These are phyloP conservation scores for Rhizoglyphus robini DNA, from an alignment of 1,140 invertebrate species.

Conservation along the genomic window DNA sequence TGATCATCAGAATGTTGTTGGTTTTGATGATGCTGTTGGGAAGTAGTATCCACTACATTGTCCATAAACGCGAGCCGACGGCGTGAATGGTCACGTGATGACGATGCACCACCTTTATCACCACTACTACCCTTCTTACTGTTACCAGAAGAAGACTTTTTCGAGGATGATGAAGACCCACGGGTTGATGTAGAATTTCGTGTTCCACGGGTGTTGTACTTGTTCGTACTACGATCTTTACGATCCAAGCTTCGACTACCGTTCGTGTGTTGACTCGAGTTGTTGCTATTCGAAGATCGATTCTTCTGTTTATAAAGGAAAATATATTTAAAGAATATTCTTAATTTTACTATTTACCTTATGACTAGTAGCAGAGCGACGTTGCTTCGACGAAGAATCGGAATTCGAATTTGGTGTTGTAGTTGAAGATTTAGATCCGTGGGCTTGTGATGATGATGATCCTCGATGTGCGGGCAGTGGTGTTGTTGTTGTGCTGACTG, in stretches of 20 bases:
- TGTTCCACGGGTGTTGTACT: constrained; percentile 64
- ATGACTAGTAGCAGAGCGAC: too few species aligned
- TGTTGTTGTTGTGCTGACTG: too few species aligned
- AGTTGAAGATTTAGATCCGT: too few species aligned
- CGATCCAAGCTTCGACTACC: constrained; percentile 46
- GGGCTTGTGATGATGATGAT: too few species aligned
- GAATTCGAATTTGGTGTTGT: too few species aligned
- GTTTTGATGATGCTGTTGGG: neutral
- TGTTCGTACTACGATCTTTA: constrained; percentile 55
- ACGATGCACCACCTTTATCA: constrained; percentile 48
- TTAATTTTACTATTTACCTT: too few species aligned
- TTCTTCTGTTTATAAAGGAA: too few species aligned
- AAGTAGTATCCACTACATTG: neutral
- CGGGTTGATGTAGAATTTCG: constrained; percentile 51
- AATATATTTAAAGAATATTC: too few species aligned
- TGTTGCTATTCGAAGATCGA: too few species aligned
- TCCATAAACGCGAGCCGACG: neutral
- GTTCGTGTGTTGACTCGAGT: constrained; percentile 32
- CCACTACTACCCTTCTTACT: constrained; percentile 81
- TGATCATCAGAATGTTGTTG: neutral
- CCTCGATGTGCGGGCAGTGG: too few species aligned
- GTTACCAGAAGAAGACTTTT: constrained; percentile 69
- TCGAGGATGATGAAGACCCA: constrained; percentile 59
- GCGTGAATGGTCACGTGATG: constrained; percentile 10
- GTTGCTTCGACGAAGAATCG: too few species aligned